These are phyloP conservation scores for Semicossyphus pulcher DNA, from an alignment of 2,113 vertebrate species.

Conservation along the genomic window DNA sequence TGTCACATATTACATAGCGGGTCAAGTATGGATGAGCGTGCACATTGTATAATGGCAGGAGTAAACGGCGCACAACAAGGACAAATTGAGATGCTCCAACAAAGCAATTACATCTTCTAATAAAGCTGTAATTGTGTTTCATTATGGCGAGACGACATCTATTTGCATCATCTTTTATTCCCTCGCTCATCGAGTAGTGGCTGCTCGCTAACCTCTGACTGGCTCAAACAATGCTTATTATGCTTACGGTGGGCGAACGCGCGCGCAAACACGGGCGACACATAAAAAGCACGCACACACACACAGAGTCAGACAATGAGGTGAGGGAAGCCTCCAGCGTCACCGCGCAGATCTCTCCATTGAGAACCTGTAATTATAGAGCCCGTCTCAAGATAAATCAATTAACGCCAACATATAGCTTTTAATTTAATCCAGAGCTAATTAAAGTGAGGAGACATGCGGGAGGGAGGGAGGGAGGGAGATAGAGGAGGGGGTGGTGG, in stretches of 20 bases:
- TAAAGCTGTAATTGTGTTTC: conserved; percentile 82
- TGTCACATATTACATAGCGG: conserved; percentile 67
- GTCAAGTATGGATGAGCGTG: conserved; percentile 75
- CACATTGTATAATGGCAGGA: conserved; percentile 66
- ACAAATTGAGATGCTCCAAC: conserved; percentile 80
- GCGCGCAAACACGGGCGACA: conserved; percentile 43
- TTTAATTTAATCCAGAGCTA: conserved; percentile 85
- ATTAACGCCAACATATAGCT: conserved; percentile 84
- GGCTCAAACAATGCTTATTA: conserved; percentile 75
- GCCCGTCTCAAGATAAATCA: conserved; percentile 84
- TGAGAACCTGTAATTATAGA: conserved; percentile 85
- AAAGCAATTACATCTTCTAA: conserved; percentile 83
- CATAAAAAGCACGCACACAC: conserved; percentile 17
- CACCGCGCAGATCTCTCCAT: conserved; percentile 74
- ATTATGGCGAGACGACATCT: conserved; percentile 72
- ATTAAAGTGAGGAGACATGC: conserved; percentile 77
- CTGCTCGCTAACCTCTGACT: conserved; percentile 74
- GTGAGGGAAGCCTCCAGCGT: conserved; percentile 59
- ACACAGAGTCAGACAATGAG: conserved; percentile 56
- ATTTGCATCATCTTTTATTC: conserved; percentile 81
- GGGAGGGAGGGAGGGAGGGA: conserved; percentile 31
- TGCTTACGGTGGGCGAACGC: conserved; percentile 66
- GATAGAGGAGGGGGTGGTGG: not conserved
- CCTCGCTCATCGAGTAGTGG: conserved; percentile 56
- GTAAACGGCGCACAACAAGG: conserved; percentile 74